Percentiles rank a stretch among this genome's conserved stretches.
These are phyloP conservation scores for Anthopleura xanthogrammica DNA, from an alignment of 92 coral and sea anemone species.

Conservation along the genomic window DNA sequence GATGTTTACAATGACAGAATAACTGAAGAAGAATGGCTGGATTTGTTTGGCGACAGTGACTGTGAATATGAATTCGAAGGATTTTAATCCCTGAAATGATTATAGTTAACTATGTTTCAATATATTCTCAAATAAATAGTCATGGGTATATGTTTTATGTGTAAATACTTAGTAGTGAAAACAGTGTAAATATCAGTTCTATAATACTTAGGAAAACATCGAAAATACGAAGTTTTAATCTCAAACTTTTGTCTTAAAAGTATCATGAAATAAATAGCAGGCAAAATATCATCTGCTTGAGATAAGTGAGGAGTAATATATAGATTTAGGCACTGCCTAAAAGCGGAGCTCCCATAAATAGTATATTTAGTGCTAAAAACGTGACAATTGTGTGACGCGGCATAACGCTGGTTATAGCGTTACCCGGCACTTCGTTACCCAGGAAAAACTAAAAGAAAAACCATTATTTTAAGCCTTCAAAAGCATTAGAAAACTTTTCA, in stretches of 20 bases:
- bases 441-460: too few species aligned
- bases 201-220: background rate
- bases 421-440: too few species aligned
- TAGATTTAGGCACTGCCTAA: too few species aligned
- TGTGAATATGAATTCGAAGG: conserved; percentile 9
- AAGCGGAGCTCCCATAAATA: too few species aligned
- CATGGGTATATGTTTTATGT: background rate
- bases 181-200: background rate
- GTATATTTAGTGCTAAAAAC: too few species aligned
- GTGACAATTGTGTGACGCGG: too few species aligned
- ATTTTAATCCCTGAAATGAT: too few species aligned
- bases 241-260: background rate
- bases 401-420: too few species aligned
- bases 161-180: background rate
- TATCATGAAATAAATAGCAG: background rate
- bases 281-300: background rate
- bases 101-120: too few species aligned
- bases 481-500: too few species aligned
- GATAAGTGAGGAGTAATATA: background rate
- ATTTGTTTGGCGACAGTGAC: conserved; percentile 35
- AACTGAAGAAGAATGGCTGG: conserved; percentile 21
- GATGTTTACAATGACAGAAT: conserved; percentile 16
- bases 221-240: background rate
- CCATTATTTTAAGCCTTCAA: too few species aligned
- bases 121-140: background rate